A percentile compares a stretch with the other conserved stretches of the same genome.
Conservation (phyloP, 2,888 invertebrate genomes). For the Ophioninae sp. region DNA sequence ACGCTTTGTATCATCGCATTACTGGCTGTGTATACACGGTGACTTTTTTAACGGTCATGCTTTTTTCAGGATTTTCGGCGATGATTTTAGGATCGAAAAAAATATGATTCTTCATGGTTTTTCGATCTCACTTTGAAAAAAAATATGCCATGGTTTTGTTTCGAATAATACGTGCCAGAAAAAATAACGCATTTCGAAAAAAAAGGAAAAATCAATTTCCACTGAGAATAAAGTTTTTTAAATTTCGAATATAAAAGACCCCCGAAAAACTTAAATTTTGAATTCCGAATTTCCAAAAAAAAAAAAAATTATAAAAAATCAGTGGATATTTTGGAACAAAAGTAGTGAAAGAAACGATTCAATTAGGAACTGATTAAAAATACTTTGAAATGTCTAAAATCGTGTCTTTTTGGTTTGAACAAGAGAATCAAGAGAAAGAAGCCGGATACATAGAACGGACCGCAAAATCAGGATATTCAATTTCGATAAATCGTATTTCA, state of each 20-base stretch:
- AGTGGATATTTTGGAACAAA: too few relatives aligned
- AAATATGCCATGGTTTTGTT: too few relatives aligned
- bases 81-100: not conserved
- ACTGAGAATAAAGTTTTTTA: too few relatives aligned
- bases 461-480: constrained; percentile 23
- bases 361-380: not conserved
- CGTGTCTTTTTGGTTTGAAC: not conserved
- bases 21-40: not conserved
- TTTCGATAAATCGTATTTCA: not conserved
- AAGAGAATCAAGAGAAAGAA: not conserved
- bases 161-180: too few relatives aligned
- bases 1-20: constrained; percentile 8
- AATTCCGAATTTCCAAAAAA: too few relatives aligned
- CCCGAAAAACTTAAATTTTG: too few relatives aligned
- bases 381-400: not conserved
- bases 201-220: too few relatives aligned
- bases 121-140: too few relatives aligned
- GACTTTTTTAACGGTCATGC: not conserved
- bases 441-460: not conserved
- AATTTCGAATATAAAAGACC: too few relatives aligned
- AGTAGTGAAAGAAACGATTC: not conserved
- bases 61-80: not conserved
- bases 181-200: too few relatives aligned
- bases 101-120: too few relatives aligned
- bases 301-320: too few relatives aligned